Evolutionary conservation across 1,140 invertebrate species (phyloP).

Genomic region (Trinorchestia longiramus): DNA sequence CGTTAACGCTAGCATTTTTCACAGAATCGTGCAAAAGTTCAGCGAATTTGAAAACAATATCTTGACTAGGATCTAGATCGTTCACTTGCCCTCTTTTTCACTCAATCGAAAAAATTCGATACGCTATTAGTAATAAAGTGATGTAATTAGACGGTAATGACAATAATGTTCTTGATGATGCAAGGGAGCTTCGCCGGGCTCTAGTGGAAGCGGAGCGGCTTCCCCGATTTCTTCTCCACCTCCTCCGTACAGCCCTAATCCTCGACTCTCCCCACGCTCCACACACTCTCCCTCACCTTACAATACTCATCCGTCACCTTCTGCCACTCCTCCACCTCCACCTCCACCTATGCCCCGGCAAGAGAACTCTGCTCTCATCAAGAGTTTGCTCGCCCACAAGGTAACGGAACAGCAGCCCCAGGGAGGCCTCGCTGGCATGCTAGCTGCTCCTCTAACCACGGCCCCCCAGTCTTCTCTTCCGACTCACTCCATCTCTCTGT

Average conservation of each 20-base stretch:
- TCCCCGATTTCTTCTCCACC: constrained; percentile 37
- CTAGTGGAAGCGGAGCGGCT: constrained; percentile 29
- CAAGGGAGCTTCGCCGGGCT: constrained; percentile 21
- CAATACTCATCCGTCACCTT: constrained; percentile 12
- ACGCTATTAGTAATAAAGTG: not conserved
- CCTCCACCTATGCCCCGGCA: constrained; percentile 68
- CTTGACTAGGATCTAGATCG: no score
- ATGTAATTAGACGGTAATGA: not conserved
- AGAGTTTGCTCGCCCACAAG: constrained; percentile 87
- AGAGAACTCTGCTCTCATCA: constrained; percentile 77
- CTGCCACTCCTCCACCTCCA: constrained; percentile 63
- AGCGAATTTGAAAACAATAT: not conserved
- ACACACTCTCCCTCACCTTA: constrained; percentile 65
- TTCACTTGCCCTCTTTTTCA: no score
- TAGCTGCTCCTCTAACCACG: constrained; percentile 30
- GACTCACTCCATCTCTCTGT: constrained; percentile 46
- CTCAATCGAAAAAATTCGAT: no score
- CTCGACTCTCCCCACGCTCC: constrained; percentile 37
- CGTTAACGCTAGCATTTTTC: not conserved
- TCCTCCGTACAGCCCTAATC: constrained; percentile 34
- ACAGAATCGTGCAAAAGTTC: not conserved
- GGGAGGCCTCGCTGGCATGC: constrained; percentile 53
- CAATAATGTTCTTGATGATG: constrained; percentile 13
- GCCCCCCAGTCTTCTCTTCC: constrained; percentile 4
- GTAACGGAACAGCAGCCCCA: constrained; percentile 72